Conservation (phyloP, 2,113 vertebrate species). For the Ibidorhyncha struthersii region DNA sequence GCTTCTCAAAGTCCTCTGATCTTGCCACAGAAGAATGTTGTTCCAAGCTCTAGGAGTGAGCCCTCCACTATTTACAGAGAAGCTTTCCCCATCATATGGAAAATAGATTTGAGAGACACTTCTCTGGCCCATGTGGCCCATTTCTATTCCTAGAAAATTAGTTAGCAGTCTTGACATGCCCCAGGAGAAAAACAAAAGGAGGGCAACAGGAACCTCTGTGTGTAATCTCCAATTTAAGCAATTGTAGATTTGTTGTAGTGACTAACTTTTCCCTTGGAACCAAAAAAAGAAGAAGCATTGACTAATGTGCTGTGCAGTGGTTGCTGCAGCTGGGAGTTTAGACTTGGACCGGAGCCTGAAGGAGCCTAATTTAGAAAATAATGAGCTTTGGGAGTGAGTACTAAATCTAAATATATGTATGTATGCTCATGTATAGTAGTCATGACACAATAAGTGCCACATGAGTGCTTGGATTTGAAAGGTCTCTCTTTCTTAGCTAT, state of each 20-base stretch:
- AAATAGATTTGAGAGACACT: background rate
- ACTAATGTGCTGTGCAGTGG: background rate
- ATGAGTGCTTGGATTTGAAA: background rate
- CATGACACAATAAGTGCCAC: background rate
- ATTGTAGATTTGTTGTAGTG: background rate
- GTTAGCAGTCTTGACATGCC: background rate
- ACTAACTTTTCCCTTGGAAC: slow-evolving; percentile 27
- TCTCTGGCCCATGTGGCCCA: background rate
- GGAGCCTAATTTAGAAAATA: slow-evolving; percentile 20
- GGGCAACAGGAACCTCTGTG: background rate
- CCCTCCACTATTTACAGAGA: background rate
- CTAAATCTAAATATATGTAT: background rate
- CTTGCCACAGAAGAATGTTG: background rate
- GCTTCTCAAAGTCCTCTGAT: background rate
- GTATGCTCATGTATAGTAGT: background rate
- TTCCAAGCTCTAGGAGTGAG: background rate
- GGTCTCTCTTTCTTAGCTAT: background rate
- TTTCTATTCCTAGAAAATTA: slow-evolving; percentile 47
- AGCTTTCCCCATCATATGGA: background rate
- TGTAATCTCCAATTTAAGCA: slow-evolving; percentile 10
- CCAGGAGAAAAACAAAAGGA: background rate
- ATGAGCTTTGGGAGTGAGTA: background rate
- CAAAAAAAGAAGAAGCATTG: background rate
- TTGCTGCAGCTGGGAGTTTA: slow-evolving; percentile 11
- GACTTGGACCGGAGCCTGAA: slow-evolving; percentile 25